Base-by-base conservation (phyloP, 2,113 vertebrate genomes). In the Zosterops lateralis region DNA sequence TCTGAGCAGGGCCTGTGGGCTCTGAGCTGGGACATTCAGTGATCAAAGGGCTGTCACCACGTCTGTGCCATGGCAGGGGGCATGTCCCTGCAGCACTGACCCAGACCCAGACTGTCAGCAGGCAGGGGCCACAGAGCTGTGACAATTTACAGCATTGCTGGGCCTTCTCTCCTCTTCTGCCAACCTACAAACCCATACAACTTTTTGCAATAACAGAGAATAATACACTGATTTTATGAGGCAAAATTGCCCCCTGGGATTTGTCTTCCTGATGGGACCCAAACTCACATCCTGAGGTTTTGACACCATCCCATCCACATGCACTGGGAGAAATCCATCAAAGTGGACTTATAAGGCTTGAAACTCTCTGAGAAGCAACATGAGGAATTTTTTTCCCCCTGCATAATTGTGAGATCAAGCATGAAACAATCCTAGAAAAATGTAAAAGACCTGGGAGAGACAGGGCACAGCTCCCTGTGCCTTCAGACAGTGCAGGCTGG, bases 371-470 rank as follows among this genome's bases (percentile, higher is more conserved):
- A 76, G 7, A 71, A 79, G 15, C 45, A 44, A 53, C 22, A 12
- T 2, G 1, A 68, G 17, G 24, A 26, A 50, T 56, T 54, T 14
- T 9, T 14, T 34, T 28, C 13, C 6, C 18, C 25, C 36, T 58
- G 26, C 28, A 6, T n/a, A 95, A 70, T 14, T 75, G 2, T 66
- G 56, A 77, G 28, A 51, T 60, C 51, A 83, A 73, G 47, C 47
- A 58, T 58, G 40, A 85, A 91, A 79, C 25, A 83, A 83, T 6
- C 32, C 40, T 7, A 73, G 67, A 85, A 89, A 87, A 95, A 94
- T 21, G 29, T 20, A 12, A 19, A 80, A 91, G 75, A 60, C 67
- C 25, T 51, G 64, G 31, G 29, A 82, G 84, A 66, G 93, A n/a
- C 29, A 40, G 64, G 84, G 51, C 82, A 73, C 16, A 58, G 61